Conservation (phyloP, 2,113 vertebrate species). For the Notarius lentiginosus region DNA sequence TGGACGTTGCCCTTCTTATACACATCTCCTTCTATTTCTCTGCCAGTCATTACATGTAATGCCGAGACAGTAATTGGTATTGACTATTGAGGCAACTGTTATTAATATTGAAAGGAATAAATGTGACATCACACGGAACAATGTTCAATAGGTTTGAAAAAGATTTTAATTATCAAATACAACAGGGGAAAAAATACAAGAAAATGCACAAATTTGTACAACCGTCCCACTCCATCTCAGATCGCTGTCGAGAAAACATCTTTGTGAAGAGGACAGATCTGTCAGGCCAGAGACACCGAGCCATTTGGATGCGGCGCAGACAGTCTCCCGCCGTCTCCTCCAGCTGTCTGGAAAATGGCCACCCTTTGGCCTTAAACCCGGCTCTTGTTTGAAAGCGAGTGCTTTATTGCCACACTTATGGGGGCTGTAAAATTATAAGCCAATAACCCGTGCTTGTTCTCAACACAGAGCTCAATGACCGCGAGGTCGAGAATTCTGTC, state of each 20-base stretch:
- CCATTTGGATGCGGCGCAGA: constrained; percentile 31
- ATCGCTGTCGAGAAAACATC: background rate
- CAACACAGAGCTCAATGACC: background rate
- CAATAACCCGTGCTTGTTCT: constrained; percentile 9
- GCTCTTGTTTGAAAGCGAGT: constrained; percentile 6
- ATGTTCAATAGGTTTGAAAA: background rate
- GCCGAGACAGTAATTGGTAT: background rate
- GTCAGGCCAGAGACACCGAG: background rate
- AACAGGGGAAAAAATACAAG: background rate
- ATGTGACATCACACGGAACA: background rate
- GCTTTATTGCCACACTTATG: background rate
- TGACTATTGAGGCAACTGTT: background rate
- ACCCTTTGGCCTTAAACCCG: constrained; percentile 34
- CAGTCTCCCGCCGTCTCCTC: constrained; percentile 30
- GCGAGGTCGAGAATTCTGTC: constrained; percentile 10
- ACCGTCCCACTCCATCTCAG: background rate
- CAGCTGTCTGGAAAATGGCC: constrained; percentile 46
- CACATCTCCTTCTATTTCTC: background rate
- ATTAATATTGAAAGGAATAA: background rate
- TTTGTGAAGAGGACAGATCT: background rate
- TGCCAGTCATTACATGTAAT: background rate
- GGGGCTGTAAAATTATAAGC: constrained; percentile 16
- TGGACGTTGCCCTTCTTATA: background rate
- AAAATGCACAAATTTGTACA: background rate
- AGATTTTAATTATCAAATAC: background rate